These are phyloP conservation scores for Drepana arcuata DNA, from an alignment of 1,140 invertebrate species.

Conservation along the genomic window DNA sequence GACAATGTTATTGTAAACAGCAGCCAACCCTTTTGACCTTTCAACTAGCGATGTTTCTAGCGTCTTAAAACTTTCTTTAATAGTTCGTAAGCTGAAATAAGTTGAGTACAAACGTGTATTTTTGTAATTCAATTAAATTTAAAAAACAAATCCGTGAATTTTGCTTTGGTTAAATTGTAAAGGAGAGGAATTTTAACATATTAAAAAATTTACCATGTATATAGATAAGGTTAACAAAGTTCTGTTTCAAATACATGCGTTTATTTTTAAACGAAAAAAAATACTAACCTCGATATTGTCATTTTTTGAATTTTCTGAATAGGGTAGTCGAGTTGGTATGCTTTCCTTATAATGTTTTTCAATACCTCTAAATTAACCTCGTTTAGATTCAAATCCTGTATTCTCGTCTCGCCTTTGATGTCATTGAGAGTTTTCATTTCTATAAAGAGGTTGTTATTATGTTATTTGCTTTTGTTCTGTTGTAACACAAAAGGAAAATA, in stretches of 20 bases:
- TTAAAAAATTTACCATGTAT: too few relatives aligned
- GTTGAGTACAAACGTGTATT: too few relatives aligned
- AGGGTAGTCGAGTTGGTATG: slow-evolving; percentile 1
- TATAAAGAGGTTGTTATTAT: background rate
- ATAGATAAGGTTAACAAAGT: too few relatives aligned
- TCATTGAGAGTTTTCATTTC: background rate
- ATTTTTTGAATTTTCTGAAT: slow-evolving; percentile 1
- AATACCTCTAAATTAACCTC: background rate
- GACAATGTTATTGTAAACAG: slow-evolving; percentile 3
- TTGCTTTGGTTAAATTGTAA: too few relatives aligned
- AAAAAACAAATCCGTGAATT: too few relatives aligned
- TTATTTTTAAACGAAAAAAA: too few relatives aligned
- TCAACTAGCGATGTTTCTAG: background rate
- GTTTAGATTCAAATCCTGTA: slow-evolving; percentile 3
- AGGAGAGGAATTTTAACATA: too few relatives aligned
- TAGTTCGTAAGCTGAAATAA: slow-evolving; percentile 3
- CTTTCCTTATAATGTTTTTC: background rate
- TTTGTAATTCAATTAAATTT: too few relatives aligned
- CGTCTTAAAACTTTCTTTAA: background rate
- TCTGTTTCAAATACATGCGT: too few relatives aligned
- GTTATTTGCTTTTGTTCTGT: background rate
- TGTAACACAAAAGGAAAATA: background rate
- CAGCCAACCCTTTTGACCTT: slow-evolving; percentile 2
- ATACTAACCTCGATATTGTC: slow-evolving; percentile 2
- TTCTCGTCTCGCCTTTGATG: background rate